These are phyloP conservation scores for Nezara viridula DNA, from an alignment of 2,888 invertebrate species.

Conservation along the genomic window DNA sequence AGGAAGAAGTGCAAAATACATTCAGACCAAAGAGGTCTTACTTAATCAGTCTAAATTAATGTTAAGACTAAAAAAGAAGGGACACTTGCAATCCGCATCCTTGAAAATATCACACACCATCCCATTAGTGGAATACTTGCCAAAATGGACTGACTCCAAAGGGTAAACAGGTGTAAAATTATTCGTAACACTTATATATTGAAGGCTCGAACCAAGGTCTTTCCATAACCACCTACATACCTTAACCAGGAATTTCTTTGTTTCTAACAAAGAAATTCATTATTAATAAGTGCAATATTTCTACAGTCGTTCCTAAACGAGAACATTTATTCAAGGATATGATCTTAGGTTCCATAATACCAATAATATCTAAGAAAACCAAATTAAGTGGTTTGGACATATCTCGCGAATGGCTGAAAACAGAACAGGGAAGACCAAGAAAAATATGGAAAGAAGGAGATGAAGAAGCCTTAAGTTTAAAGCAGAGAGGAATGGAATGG, in stretches of 20 bases:
- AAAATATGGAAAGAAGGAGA: too few relatives aligned
- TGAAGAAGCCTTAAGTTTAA: too few relatives aligned
- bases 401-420: too few relatives aligned
- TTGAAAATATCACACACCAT: conserved; percentile 41
- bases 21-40: neutral
- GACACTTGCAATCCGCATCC: conserved; percentile 14
- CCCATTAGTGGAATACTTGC: conserved; percentile 46
- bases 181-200: conserved; percentile 48
- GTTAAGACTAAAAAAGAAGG: neutral
- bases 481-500: too few relatives aligned
- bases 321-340: too few relatives aligned
- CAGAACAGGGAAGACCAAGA: too few relatives aligned
- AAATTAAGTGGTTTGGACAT: too few relatives aligned
- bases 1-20: neutral
- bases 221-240: neutral
- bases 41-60: neutral
- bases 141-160: conserved; percentile 40
- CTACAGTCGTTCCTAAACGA: too few relatives aligned
- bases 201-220: conserved; percentile 10
- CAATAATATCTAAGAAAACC: too few relatives aligned
- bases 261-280: neutral
- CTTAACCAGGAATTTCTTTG: neutral
- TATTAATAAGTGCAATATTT: too few relatives aligned
- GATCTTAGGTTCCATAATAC: too few relatives aligned
- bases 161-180: conserved; percentile 41